phyloP scores from a whole-genome alignment of 2,888 invertebrate genomes.

The Callyntrura guangdongensis region DNA sequence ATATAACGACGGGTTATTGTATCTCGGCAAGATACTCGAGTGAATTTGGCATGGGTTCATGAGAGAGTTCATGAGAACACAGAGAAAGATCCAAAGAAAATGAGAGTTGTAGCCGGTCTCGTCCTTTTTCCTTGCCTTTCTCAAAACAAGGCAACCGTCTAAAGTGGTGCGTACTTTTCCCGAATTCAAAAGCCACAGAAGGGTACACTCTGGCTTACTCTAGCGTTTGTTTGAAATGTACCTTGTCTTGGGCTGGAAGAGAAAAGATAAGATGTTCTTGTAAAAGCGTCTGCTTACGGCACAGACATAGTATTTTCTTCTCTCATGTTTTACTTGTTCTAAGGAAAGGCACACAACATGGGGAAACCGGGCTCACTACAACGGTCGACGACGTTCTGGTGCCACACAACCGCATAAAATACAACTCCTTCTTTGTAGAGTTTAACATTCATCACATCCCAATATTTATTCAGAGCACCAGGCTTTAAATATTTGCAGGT shows the following conservation, averaged over 20 bases:
- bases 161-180: too few species aligned
- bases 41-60: conserved; percentile 1
- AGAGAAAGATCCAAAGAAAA: background rate
- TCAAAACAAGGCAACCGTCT: too few species aligned
- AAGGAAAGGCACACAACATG: background rate
- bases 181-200: too few species aligned
- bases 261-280: background rate
- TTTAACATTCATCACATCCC: background rate
- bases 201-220: too few species aligned
- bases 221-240: too few species aligned
- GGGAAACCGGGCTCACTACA: too few species aligned
- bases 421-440: background rate
- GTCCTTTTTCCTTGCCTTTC: too few species aligned
- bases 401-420: background rate
- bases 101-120: too few species aligned
- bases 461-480: background rate
- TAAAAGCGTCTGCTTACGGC: background rate
- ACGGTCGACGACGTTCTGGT: too few species aligned
- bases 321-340: background rate
- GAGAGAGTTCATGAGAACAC: background rate
- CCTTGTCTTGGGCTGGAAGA: background rate
- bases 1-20: too few species aligned
- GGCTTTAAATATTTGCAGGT: background rate
- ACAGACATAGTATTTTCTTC: background rate
- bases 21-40: background rate